Evolutionary conservation across 2,113 vertebrate genomes (phyloP), one percentile per base, ranked within the genome.

Genomic region (Hyla sarda): DNA sequence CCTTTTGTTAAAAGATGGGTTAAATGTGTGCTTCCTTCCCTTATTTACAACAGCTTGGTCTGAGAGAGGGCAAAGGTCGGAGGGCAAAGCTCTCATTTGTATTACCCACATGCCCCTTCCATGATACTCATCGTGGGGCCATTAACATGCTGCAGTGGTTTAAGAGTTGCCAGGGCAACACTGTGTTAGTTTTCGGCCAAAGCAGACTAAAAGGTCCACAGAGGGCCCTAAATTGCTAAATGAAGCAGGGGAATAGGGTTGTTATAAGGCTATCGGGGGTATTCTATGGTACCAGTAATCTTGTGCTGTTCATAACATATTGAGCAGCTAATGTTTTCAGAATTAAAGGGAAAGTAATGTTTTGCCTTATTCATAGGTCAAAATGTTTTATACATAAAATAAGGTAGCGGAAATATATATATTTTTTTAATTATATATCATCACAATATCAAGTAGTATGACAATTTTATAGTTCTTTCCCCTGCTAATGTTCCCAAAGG

Each of bases 81-180:
- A 80, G 67, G 67, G 47, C 85, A 73, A 81, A 82, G 47, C 32
- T 48, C 52, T 67, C 28, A 48, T 74, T 74, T 82, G 65, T 74
- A 82, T 82, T 82, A 74, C 67, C 67, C 78, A 73, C 28, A 87
- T 87, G 85, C 37, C 85, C 78, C 54, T 48, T 87, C 41, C 50
- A 41, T 87, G 85, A 87, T 28, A 87, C 85, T 87, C 85, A 87
- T 87, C 82, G 50, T 62, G 78, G 85, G 77, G 78, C 78, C 69
- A 87, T 87, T 87, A 87, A 74, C 69, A 87, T 82, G 77, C 78
- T 81, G 52, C 69, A 62, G 34, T 60, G 67, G 67, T 74, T 71
- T 62, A 87, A 30, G 77, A 74, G 85, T 81, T 82, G 16, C 85
- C 77, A 82, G 58, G 54, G 77, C 37, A 74, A 87, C 85, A 19